Evolutionary conservation across 2,113 vertebrate species (phyloP).

Genomic region (Aix galericulata): DNA sequence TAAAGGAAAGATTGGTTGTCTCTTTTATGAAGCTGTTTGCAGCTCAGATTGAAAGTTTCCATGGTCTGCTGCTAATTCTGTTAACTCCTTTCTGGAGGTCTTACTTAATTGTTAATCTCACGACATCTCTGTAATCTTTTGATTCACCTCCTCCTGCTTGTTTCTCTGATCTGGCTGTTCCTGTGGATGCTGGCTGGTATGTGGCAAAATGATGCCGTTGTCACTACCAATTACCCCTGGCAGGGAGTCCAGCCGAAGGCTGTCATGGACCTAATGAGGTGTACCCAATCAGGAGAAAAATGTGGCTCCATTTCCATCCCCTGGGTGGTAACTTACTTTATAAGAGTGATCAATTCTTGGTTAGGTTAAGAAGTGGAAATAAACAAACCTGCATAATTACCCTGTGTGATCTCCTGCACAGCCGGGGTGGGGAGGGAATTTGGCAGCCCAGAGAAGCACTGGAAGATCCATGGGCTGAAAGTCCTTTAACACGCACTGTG

Average conservation of each 20-base stretch:
- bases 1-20: not conserved
- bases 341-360: not conserved
- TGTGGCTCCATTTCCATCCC: not conserved
- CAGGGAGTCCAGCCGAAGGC: not conserved
- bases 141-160: not conserved
- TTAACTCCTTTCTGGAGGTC: not conserved
- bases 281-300: conserved; percentile 26
- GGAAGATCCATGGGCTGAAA: not conserved
- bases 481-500: not conserved
- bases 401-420: not conserved
- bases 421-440: not conserved
- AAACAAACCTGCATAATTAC: not conserved
- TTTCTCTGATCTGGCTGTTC: not conserved
- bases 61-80: not conserved
- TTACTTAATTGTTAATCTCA: not conserved
- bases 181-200: not conserved
- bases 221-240: conserved; percentile 23
- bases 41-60: not conserved
- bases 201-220: not conserved
- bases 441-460: not conserved
- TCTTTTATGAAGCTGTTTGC: not conserved
- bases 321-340: not conserved
- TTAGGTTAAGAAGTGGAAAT: not conserved
- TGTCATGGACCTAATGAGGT: conserved; percentile 42
- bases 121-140: not conserved